Conservation (phyloP, 2,888 invertebrate species). For the Dascillus cervinus region DNA sequence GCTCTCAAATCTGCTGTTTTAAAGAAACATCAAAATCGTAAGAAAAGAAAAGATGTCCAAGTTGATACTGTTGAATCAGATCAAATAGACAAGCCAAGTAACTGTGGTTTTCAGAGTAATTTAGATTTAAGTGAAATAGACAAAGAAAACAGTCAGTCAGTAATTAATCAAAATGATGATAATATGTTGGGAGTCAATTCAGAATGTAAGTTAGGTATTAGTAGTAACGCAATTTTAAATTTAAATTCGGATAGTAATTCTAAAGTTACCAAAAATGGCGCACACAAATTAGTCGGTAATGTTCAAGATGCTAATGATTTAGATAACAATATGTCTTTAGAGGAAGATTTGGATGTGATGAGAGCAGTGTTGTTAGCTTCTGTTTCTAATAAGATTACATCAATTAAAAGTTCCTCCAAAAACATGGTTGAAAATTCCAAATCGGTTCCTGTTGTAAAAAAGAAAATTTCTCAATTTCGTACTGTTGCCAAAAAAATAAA, state of each 20-base stretch:
- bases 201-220: not conserved
- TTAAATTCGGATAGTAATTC: not conserved
- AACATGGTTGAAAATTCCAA: not conserved
- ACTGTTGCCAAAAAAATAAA: not conserved
- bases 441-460: not conserved
- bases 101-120: conserved; percentile 9
- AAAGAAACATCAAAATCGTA: conserved; percentile 56
- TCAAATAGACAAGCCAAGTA: conserved; percentile 5
- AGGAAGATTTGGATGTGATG: conserved; percentile 55
- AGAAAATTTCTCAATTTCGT: not conserved
- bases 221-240: not conserved
- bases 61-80: conserved; percentile 15
- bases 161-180: not conserved
- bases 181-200: not conserved
- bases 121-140: conserved; percentile 7
- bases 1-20: conserved; percentile 62
- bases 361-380: conserved; percentile 53
- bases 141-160: conserved; percentile 2
- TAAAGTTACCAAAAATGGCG: not conserved
- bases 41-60: conserved; percentile 36
- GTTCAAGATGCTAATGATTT: not conserved
- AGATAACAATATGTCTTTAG: too few species aligned
- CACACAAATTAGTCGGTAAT: not conserved
- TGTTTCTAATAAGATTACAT: conserved; percentile 50
- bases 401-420: conserved; percentile 14